A percentile compares a stretch with the other conserved stretches of the same genome.
These are phyloP conservation scores for Gopherus flavomarginatus DNA, from an alignment of 2,113 vertebrate species.

Conservation along the genomic window DNA sequence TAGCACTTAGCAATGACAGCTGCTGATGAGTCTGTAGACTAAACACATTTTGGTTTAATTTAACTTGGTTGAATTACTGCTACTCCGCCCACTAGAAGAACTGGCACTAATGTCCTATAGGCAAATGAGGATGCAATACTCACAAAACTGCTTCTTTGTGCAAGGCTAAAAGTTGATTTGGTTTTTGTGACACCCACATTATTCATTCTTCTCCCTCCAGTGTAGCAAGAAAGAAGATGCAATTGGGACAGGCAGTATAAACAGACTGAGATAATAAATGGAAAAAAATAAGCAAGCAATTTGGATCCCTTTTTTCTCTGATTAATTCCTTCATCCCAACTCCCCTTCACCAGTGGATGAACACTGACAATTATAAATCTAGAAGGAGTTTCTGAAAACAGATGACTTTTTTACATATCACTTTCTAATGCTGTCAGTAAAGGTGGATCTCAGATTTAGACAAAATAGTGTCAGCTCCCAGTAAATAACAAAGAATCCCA, in stretches of 20 bases:
- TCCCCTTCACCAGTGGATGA: neutral
- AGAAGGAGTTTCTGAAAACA: neutral
- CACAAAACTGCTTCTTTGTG: slow-evolving; percentile 37
- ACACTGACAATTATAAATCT: neutral
- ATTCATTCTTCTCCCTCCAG: slow-evolving; percentile 13
- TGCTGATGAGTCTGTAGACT: slow-evolving; percentile 56
- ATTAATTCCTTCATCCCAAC: neutral
- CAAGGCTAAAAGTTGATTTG: slow-evolving; percentile 23
- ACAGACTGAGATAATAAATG: neutral
- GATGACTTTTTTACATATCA: neutral
- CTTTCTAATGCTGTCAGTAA: rapidly evolving
- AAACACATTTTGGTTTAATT: slow-evolving; percentile 61
- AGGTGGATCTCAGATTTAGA: neutral
- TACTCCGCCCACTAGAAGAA: slow-evolving; percentile 39
- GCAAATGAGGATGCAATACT: slow-evolving; percentile 37
- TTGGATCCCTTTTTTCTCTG: neutral
- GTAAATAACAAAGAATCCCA: neutral
- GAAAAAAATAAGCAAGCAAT: neutral
- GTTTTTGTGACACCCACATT: slow-evolving; percentile 29
- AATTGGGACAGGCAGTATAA: neutral
- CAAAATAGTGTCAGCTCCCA: neutral
- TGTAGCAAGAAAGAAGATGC: neutral
- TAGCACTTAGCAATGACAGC: slow-evolving; percentile 52
- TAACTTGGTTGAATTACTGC: slow-evolving; percentile 58
- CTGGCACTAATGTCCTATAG: slow-evolving; percentile 35